Base-by-base conservation (phyloP, 2,888 invertebrate genomes). In the Melinopterus prodromus region DNA sequence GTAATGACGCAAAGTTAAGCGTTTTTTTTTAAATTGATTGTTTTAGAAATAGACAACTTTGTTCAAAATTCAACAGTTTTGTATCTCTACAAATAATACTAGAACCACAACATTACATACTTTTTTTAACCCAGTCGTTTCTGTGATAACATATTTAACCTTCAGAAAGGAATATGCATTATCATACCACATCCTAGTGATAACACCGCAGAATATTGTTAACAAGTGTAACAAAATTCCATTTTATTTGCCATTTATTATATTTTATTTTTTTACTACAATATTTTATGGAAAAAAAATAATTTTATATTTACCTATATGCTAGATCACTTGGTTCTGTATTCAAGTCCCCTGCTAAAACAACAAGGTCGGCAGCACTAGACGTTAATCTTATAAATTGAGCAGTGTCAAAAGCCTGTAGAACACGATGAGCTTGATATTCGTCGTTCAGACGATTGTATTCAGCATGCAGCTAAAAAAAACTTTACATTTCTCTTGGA, bases 311-410 rank as follows among this genome's bases (percentile, higher is more conserved):
- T 82, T 88, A 92, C 90, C 92, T 92, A 86, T 95, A 96, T 0
- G 96, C 93, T 82, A 97, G 91, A 89, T 98, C 97, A 36, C 93
- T 93, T 0, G 98, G 97, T 85, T 96, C 96, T 14, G 97, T 93
- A 88, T 99, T 99, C 77, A 99, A 92, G 90, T 99, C 99, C 1
- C 99, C 99, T 26, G 96, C 97, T 79, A 99, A 90, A 84, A 99
- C 93, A 78, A 95, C 94, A 35, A 97, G 90, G 89, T 98, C 97
- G 0, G 95, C 94, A 79, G 92, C 91, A 12, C 92, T 91, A 72
- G 94, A 93, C 0, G 98, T 98, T 85, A 97, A 92, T 85, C 95
- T 94, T 80, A 99, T 95, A 89, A 99, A 98, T 91, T 99, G 97
- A 81, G 97, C 97, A 79, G 98, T 95, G 86, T 99, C 97, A 87